These are phyloP conservation scores for Lota lota DNA, from an alignment of 2,113 vertebrate species.

Conservation along the genomic window DNA sequence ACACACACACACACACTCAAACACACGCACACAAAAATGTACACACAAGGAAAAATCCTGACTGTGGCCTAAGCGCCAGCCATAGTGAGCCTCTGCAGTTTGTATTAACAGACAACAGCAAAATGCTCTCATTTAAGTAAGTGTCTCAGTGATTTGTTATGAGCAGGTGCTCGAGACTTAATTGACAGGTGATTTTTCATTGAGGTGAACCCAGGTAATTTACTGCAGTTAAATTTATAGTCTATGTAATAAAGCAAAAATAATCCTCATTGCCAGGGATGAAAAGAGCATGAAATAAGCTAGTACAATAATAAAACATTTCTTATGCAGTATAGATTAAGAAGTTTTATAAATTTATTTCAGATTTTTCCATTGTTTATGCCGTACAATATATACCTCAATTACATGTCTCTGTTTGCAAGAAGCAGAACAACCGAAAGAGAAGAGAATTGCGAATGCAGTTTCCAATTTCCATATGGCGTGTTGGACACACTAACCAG, in stretches of 20 bases:
- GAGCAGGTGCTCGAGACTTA: slow-evolving; percentile 58
- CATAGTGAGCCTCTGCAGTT: slow-evolving; percentile 16
- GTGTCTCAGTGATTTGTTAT: slow-evolving; percentile 54
- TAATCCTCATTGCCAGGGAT: slow-evolving; percentile 17
- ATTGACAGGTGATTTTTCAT: slow-evolving; percentile 61
- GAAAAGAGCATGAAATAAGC: slow-evolving; percentile 9
- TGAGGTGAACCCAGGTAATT: slow-evolving; percentile 41
- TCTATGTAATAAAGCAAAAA: slow-evolving; percentile 62
- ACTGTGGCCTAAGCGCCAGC: no score
- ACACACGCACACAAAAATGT: no score
- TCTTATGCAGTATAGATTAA: no score
- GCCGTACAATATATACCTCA: no score
- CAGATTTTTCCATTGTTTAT: slow-evolving; percentile 38
- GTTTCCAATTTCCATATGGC: no score
- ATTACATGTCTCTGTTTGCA: no score
- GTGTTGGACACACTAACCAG: no score
- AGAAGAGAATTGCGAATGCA: no score
- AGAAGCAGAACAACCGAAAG: no score
- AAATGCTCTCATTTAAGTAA: slow-evolving; percentile 50
- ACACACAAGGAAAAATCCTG: no score
- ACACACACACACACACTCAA: slow-evolving; percentile 3
- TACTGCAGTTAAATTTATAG: slow-evolving; percentile 57
- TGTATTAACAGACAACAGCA: slow-evolving; percentile 60
- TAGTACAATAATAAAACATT: no score
- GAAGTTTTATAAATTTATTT: slow-evolving; percentile 11